A percentile compares a stretch with the other conserved stretches of the same genome.
Evolutionary conservation across 2,888 invertebrate genomes (phyloP).

Genomic region (Colletes collaris): DNA sequence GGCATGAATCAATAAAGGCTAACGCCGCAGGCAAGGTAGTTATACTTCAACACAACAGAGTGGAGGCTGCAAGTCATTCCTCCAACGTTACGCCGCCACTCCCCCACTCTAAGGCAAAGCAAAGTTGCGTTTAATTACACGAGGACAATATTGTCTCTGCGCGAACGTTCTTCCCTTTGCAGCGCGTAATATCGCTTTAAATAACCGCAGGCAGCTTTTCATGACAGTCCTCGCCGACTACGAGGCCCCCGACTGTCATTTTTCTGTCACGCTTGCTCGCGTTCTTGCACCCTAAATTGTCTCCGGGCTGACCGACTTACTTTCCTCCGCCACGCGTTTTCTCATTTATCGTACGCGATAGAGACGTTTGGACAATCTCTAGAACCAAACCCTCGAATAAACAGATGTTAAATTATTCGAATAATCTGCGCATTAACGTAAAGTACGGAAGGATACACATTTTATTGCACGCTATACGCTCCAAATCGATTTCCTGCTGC

Average conservation of each 20-base stretch:
- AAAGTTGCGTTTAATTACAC: slow-evolving; percentile 70
- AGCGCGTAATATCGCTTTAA: slow-evolving; percentile 47
- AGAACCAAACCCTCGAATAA: no score
- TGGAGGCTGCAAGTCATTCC: slow-evolving; percentile 37
- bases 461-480: slow-evolving; percentile 11
- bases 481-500: slow-evolving; percentile 20
- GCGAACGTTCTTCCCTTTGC: slow-evolving; percentile 42
- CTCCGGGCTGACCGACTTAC: neutral
- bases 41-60: slow-evolving; percentile 29
- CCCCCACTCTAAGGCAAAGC: slow-evolving; percentile 43
- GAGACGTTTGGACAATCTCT: no score
- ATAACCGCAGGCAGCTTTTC: slow-evolving; percentile 39
- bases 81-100: slow-evolving; percentile 7
- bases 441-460: neutral
- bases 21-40: slow-evolving; percentile 50
- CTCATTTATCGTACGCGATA: no score
- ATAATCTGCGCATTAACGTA: neutral
- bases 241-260: neutral
- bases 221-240: neutral
- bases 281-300: slow-evolving; percentile 3
- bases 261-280: slow-evolving; percentile 15
- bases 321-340: no score
- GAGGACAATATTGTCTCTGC: slow-evolving; percentile 69
- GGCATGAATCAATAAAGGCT: slow-evolving; percentile 64
- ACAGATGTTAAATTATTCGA: no score